Evolutionary conservation across 30 jellyfish, hydroid and myxozoan genomes (phyloP).

Genomic region (Turritopsis rubra): DNA sequence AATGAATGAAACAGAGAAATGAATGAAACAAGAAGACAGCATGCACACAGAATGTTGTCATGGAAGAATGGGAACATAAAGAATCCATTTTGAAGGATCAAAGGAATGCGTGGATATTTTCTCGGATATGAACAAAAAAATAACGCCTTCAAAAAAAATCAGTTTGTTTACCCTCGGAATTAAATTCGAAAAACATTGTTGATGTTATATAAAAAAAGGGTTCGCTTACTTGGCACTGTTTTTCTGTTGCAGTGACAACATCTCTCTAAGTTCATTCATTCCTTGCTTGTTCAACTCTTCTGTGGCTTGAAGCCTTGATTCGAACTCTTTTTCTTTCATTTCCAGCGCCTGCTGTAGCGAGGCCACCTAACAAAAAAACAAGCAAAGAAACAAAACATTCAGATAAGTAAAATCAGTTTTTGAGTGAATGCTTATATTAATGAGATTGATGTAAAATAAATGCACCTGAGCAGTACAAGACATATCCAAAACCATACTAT

Average conservation of each 20-base stretch:
- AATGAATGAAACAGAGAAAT: not conserved
- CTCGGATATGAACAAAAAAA: not conserved
- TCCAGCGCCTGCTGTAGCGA: constrained; percentile 62
- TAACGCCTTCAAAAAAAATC: not conserved
- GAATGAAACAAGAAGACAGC: not conserved
- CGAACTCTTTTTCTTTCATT: constrained; percentile 63
- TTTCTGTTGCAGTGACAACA: constrained; percentile 77
- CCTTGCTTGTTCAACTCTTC: constrained; percentile 60
- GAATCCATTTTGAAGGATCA: not conserved
- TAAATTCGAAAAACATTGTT: not conserved
- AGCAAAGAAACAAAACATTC: not conserved
- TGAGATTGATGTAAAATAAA: not conserved
- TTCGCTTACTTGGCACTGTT: constrained; percentile 68
- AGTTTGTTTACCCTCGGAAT: not conserved
- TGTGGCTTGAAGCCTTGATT: constrained; percentile 60
- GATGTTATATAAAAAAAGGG: not conserved
- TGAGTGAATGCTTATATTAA: not conserved
- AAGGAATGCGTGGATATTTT: not conserved
- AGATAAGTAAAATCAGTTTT: too few species aligned
- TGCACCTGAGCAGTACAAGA: constrained; percentile 22
- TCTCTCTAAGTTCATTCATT: constrained; percentile 68
- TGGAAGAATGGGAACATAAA: not conserved
- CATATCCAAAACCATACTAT: not conserved
- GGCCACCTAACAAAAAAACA: constrained; percentile 43
- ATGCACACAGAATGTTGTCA: not conserved